phyloP scores from a whole-genome alignment of 2,888 invertebrate species.

The Spodoptera littoralis region DNA sequence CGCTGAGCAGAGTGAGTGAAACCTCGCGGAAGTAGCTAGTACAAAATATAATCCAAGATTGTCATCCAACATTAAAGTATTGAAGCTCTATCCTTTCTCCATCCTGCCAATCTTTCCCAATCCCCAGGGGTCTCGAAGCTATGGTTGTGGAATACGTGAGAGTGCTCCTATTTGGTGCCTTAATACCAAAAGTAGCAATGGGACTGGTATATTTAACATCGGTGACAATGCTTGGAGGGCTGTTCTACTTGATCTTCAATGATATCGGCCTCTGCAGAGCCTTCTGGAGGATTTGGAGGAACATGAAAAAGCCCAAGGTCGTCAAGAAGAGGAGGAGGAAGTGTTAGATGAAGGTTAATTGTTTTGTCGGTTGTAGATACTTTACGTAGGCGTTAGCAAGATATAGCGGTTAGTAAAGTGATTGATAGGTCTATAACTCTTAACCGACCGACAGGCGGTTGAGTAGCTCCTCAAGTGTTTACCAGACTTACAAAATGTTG shows the following conservation, averaged over 20 bases:
- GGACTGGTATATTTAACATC: conserved; percentile 90
- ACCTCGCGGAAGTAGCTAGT: too few relatives aligned
- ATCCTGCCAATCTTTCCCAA: conserved; percentile 26
- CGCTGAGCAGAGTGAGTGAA: too few relatives aligned
- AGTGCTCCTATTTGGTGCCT: conserved; percentile 91
- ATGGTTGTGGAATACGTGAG: conserved; percentile 93
- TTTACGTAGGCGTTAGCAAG: too few relatives aligned
- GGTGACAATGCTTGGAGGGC: conserved; percentile 91
- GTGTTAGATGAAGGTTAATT: conserved; percentile 35
- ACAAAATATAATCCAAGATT: too few relatives aligned
- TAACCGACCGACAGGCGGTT: too few relatives aligned
- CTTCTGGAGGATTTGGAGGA: conserved; percentile 92
- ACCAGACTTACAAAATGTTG: too few relatives aligned
- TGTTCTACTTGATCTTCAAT: conserved; percentile 93
- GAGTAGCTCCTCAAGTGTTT: too few relatives aligned
- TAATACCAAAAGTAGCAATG: conserved; percentile 92
- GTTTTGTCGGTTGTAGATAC: conserved; percentile 20
- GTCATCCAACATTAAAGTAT: too few relatives aligned
- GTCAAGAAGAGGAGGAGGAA: neutral
- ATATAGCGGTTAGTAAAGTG: too few relatives aligned
- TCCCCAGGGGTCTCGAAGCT: conserved; percentile 94
- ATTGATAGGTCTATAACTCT: too few relatives aligned
- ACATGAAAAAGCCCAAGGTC: conserved; percentile 69
- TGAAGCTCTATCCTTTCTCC: too few relatives aligned
- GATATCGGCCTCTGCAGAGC: conserved; percentile 93